phyloP scores from a whole-genome alignment of 2,888 invertebrate genomes.

The Hypomecis punctinalis region DNA sequence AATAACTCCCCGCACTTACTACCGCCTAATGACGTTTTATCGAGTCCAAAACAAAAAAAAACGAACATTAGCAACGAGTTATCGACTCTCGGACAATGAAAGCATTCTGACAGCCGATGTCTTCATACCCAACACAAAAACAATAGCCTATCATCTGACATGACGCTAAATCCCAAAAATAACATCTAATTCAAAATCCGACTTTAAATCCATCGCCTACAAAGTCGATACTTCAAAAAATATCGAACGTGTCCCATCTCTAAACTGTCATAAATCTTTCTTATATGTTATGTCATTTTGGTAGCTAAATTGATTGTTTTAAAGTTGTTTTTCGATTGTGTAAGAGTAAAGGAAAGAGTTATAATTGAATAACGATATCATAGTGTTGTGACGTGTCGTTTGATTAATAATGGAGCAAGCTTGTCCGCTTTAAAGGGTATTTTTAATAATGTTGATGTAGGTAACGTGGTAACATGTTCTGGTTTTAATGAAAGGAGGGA shows the following conservation, averaged over 20 bases:
- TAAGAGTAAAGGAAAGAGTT: constrained; percentile 67
- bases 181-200: constrained; percentile 38
- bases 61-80: constrained; percentile 64
- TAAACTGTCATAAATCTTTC: constrained; percentile 46
- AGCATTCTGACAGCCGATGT: constrained; percentile 73
- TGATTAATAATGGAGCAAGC: constrained; percentile 82
- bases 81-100: constrained; percentile 67
- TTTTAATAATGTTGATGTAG: constrained; percentile 69
- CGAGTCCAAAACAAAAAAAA: constrained; percentile 41
- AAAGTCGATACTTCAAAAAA: constrained; percentile 49
- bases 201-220: constrained; percentile 27
- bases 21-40: constrained; percentile 55
- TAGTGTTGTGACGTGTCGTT: constrained; percentile 82
- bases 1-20: constrained; percentile 37
- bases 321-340: constrained; percentile 40
- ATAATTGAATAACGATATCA: constrained; percentile 81
- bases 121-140: constrained; percentile 79
- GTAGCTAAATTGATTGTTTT: fast-evolving
- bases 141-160: constrained; percentile 76
- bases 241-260: constrained; percentile 34
- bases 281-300: constrained; percentile 22
- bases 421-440: constrained; percentile 68
- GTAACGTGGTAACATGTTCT: constrained; percentile 71
- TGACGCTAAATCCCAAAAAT: constrained; percentile 61
- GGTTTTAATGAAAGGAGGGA: constrained; percentile 59